Evolutionary conservation across 2,113 vertebrate species (phyloP), one percentile per base, ranked within the genome.

Genomic region (Mobula birostris): DNA sequence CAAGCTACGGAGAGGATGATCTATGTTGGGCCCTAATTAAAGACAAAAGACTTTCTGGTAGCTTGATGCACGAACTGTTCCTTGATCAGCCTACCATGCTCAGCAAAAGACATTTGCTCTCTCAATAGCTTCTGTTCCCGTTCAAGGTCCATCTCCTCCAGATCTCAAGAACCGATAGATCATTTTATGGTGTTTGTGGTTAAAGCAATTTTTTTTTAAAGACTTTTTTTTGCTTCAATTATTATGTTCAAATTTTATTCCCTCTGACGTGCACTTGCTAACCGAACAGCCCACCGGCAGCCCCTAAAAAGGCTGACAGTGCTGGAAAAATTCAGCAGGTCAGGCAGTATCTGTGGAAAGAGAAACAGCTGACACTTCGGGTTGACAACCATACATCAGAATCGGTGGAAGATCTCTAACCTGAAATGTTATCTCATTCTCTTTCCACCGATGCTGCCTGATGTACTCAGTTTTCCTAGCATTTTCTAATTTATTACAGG

Each of bases 41-140:
- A 90, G 85, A 68, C 85, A 90, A 90, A 90, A 90, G 85, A 21
- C 29, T 90, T 85, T 9, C 24, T 85, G 48, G 82, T 85, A 58
- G 48, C 48, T 85, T 90, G 58, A 68, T 68, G 29, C 58, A 66
- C 80, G 56, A 19, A 56, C 48, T 58, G 80, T 58, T 83, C 24
- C 85, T 90, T 90, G 85, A 66, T 90, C 85, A 90, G 29, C 85
- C 61, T 90, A 32, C 85, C 61, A 66, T 90, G 61, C 7, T 66
- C 85, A 90, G 61, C 29, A 66, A 66, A 32, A 90, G 5, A 66
- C 29, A 66, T 68, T 19, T n/a, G 61, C 63, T 66, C 15, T 8
- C 61, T 66, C 29, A 32, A 90, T n/a, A 32, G 85, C 61, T 90
- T 63, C 14, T 68, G 61, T 15, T 66, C 58, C 29, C 15, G 66